Base-by-base conservation (phyloP, 2,888 invertebrate species). In the Sialis fuliginosa region DNA sequence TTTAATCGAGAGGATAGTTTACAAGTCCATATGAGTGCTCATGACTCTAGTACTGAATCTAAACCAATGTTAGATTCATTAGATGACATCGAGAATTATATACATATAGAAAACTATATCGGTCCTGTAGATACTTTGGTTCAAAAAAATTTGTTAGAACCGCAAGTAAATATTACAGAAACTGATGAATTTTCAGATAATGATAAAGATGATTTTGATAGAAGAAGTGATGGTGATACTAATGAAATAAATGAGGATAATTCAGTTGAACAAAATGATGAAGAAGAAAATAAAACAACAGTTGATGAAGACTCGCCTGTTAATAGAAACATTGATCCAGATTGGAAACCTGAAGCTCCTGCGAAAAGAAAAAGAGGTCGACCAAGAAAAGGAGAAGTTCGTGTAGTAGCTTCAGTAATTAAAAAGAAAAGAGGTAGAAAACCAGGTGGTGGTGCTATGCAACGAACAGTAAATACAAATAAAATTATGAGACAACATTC, bases 31-130 rank as follows among this genome's bases (percentile, higher is more conserved):
- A 48, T 41, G 40, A 41, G 12, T 1, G 34, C 42, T 5, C 48
- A 48, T 32, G 41, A 45, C n/a, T n/a, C 39, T 6, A 37, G 13
- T 5, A 31, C 33, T 8, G 45, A 45, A 8, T 9, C 9, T 30
- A 33, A 42, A 47, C 30, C 34, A 31, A 42, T 47, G 42, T 37
- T 47, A 30, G 47, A 47, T 10, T 42, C 47, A 35, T 31, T 47
- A 10, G 47, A 47, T 9, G 30, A 47, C 35, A 47, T 47, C 6
- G 47, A 47, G n/a, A 35, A 42, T 22, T 47, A 47, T 37, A 47
- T 47, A n/a, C 32, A 42, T 39, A 22, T 47, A 10, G 42, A 47
- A 42, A 32, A 47, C 9, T 33, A 45, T 13, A 43, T 12, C 8
- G 12, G 13, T 22, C 30, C 13, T 22, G 13, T 34, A 8, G 44